phyloP scores from a whole-genome alignment of 2,797 vertebrate species.

The Ptychadena robeensis region DNA sequence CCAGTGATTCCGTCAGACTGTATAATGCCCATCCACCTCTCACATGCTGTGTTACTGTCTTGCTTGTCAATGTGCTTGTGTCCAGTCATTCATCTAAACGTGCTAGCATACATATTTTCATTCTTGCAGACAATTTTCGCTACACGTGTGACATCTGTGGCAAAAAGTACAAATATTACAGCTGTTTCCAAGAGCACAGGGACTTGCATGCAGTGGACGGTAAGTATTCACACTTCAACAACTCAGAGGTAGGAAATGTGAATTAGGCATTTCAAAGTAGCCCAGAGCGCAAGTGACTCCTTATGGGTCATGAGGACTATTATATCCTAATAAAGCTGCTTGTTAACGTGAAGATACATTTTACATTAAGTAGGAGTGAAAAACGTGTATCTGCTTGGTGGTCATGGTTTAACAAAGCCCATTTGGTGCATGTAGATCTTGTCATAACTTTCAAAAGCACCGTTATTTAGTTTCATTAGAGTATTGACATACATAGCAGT shows the following conservation, averaged over 20 bases:
- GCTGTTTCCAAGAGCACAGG: constrained; percentile 98
- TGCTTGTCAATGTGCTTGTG: constrained; percentile 40
- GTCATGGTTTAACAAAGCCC: neutral
- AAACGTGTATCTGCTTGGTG: too few species aligned
- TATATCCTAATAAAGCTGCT: neutral
- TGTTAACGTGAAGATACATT: too few species aligned
- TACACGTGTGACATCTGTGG: constrained; percentile 98
- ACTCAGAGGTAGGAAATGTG: constrained; percentile 22
- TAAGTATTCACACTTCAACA: constrained; percentile 71
- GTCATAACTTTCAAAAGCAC: neutral
- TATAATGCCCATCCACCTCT: neutral
- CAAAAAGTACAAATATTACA: constrained; percentile 99
- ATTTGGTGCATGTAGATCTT: neutral
- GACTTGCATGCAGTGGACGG: constrained; percentile 97
- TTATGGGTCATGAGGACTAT: neutral
- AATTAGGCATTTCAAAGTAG: neutral
- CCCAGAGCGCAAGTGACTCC: neutral
- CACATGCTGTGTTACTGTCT: constrained; percentile 14
- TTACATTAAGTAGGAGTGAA: too few species aligned
- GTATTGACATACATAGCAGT: too few species aligned
- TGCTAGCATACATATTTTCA: constrained; percentile 63
- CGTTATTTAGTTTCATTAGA: too few species aligned
- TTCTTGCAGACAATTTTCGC: constrained; percentile 90
- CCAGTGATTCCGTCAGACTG: neutral
- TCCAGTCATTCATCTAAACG: neutral